Base-by-base conservation (phyloP, 2,888 invertebrate species). In the Drosophila macrospina region DNA sequence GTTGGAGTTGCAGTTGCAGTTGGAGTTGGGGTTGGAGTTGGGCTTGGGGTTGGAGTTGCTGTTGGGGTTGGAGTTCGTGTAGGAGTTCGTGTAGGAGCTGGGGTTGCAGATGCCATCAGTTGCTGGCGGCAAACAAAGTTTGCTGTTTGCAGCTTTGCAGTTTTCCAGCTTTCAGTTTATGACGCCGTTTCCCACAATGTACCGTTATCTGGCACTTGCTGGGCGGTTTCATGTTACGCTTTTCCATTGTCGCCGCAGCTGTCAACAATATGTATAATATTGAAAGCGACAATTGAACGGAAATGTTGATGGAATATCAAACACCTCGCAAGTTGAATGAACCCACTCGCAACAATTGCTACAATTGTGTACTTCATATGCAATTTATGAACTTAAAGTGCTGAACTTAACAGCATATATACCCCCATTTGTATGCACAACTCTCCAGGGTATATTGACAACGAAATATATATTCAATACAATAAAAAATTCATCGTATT, bases 151-250 rank as follows among this genome's bases (percentile, higher is more conserved):
- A 32, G 59, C 24, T 45, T 55, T 54, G 39, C 32, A 20, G 20
- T 24, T 44, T 24, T 45, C 39, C 63, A 55, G 64, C 52, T 83
- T 73, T 48, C 37, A 24, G 37, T 48, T 57, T 57, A 8, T 54
- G 42, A 45, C 73, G 68, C 75, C 62, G 52, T 69, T 69, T 86
- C 78, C 60, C 84, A 84, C 78, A 86, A 71, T 76, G 65, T 67
- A 57, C 81, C 85, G 86, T 76, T 83, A 83, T 83, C 82, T 83
- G 83, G 24, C 72, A 77, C 65, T 76, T 69, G 74, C 71, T 73
- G 87, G 78, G 80, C 83, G 88, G 74, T 84, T 75, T 86, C 79
- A 77, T 74, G 79, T 83, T 86, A 77, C 88, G 80, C 76, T 73
- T 78, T 77, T 74, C 60, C 68, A 66, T 69, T 79, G 74, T 70